Conservation (phyloP, 2,888 invertebrate species). For the Cheilosia grossa region DNA sequence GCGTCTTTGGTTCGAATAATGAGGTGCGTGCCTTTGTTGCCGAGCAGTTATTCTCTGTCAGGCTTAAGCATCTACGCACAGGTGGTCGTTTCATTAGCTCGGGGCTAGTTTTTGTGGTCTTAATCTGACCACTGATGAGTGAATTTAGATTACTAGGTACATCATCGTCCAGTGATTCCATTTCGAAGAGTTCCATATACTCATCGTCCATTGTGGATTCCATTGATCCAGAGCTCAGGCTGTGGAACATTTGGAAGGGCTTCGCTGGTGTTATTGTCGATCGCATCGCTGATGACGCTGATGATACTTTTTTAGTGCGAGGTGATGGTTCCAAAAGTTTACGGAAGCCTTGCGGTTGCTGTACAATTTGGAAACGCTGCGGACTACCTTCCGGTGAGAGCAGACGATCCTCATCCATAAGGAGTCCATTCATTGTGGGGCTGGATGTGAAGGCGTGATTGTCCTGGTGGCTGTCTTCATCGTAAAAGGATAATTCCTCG, state of each 20-base stretch:
- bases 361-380: constrained; percentile 80
- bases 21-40: constrained; percentile 82
- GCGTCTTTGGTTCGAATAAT: constrained; percentile 80
- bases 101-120: constrained; percentile 81
- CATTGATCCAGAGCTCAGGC: constrained; percentile 84
- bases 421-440: constrained; percentile 74
- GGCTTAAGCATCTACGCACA: constrained; percentile 84
- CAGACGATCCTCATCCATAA: constrained; percentile 77
- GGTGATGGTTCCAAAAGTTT: constrained; percentile 74
- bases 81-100: constrained; percentile 82
- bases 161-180: constrained; percentile 84
- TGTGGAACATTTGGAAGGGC: constrained; percentile 83
- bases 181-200: constrained; percentile 85
- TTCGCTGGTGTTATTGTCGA: constrained; percentile 78
- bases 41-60: constrained; percentile 82
- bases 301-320: constrained; percentile 68
- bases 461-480: constrained; percentile 77
- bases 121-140: constrained; percentile 85
- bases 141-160: constrained; percentile 85
- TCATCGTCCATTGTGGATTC: constrained; percentile 87
- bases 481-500: constrained; percentile 82
- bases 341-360: constrained; percentile 64
- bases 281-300: constrained; percentile 74
- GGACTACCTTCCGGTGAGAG: constrained; percentile 82
- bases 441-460: constrained; percentile 76